Evolutionary conservation across 2,888 invertebrate genomes (phyloP), one percentile per base, ranked within the genome.

Genomic region (Calliopum simillimum): DNA sequence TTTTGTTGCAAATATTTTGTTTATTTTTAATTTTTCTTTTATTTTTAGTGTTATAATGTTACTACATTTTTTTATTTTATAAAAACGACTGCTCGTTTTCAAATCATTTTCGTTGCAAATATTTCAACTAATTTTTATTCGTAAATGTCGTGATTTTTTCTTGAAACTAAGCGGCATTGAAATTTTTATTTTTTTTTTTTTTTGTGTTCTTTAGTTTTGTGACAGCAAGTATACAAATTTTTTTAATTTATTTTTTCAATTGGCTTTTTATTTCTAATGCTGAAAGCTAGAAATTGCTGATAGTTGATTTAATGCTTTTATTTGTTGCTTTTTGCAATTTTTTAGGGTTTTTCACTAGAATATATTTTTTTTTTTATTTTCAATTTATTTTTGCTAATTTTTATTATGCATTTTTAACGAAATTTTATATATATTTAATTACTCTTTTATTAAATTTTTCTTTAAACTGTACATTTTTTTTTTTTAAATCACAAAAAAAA

Each of bases 111-210:
- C 16, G 14, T 51, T 49, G 16, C 21, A 19, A 61, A 43, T 33
- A 23, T n/a, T 61, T 33, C 33, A 33, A 33, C 33, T 33, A 3
- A 33, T 33, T 33, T 33, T 33, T 33, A 33, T 33, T 33, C 33
- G 33, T 33, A 33, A 8, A 8, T 33, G 33, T 33, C 33, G 33
- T 43, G 21, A 53, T 74, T 70, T 41, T 53, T 21, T 62, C 66
- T 53, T 62, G 71, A 68, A 71, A 69, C 51, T 55, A n/a, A 67
- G 33, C 44, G n/a, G n/a, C 33, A 33, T 33, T 33, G 33, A 33
- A 33, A 8, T 5, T 33, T 33, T 33, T 33, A 33, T 33, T 8
- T 33, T 33, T 33, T 33, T n/a, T n/a, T n/a, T n/a, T n/a, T n/a
- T n/a, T n/a, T n/a, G n/a, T n/a, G n/a, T n/a, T n/a, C n/a, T n/a